Base-by-base conservation (phyloP, 2,888 invertebrate species). In the Corythucha ciliata region DNA sequence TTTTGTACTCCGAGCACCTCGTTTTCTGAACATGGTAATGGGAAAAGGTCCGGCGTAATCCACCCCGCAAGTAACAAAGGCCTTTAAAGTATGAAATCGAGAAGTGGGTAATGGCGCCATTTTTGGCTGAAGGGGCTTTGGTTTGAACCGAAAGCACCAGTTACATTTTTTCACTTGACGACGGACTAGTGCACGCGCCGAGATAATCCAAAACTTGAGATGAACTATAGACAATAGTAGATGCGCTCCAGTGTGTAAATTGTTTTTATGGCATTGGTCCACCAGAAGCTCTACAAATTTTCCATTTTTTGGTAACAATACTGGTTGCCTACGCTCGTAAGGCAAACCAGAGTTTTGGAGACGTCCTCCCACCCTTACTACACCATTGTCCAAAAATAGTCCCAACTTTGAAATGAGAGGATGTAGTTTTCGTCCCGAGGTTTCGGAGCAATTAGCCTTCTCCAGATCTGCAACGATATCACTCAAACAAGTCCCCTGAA, bases 1-100 rank as follows among this genome's bases (percentile, higher is more conserved):
- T 29, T 58, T 58, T 4, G 25, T 12, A 1, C 37, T 25, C n/a
- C 49, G 48, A 14, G 24, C 10, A 10, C 33, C 36, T 10, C 46
- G 16, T n/a, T 27, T 29, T n/a, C 12, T 14, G 8, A 39, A 25
- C 16, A 48, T 10, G 22, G 22, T 45, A 10, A 55, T 33, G 21
- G 32, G 20, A 27, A 59, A 56, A 20, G 54, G 55, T 1, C 59
- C 60, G 2, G 61, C 61, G 26, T 61, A 62, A 40, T 61, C 60
- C 0, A 63, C 45, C 4, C 60, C 61, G 12, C 24, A 22, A 24
- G 22, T 20, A 3, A 32, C 29, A 32, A 44, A 44, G 2, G 27
- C 27, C 22, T 16, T 32, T 20, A 22, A 22, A 25, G 27, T 21
- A 18, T 34, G 40, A 18, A 53, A 25, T 4, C 47, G 39, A 10